These are phyloP conservation scores for Elanus axillaris DNA, from an alignment of 2,113 vertebrate genomes.

Conservation along the genomic window DNA sequence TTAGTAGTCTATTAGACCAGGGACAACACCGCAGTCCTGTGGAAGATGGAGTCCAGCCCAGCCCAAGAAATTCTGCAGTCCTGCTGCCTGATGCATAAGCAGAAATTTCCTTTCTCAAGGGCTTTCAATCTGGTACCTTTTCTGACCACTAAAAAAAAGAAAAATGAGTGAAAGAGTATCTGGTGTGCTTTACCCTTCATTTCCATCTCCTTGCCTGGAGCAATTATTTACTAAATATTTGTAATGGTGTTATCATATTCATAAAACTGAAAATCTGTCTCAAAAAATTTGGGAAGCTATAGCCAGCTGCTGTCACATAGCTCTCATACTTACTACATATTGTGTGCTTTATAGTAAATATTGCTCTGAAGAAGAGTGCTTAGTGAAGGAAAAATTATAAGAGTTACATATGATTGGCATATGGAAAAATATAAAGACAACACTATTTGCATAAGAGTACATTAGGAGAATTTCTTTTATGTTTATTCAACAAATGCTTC, in stretches of 20 bases:
- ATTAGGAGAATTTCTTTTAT: constrained; percentile 52
- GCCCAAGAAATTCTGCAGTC: not conserved
- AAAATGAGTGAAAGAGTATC: not conserved
- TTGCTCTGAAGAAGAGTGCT: not conserved
- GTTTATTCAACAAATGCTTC: constrained; percentile 71
- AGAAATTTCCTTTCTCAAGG: not conserved
- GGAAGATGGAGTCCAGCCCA: not conserved
- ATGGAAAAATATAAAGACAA: constrained; percentile 53
- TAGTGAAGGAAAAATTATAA: constrained; percentile 14
- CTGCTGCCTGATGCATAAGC: not conserved
- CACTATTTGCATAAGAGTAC: constrained; percentile 26
- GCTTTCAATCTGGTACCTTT: not conserved
- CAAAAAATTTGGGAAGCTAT: not conserved
- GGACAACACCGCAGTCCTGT: not conserved
- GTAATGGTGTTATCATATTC: not conserved
- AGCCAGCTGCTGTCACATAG: not conserved
- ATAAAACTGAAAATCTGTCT: not conserved
- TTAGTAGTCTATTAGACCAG: not conserved
- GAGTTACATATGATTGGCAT: constrained; percentile 23
- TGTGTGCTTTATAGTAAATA: not conserved
- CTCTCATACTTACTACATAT: not conserved
- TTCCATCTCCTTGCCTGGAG: not conserved
- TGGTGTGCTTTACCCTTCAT: not conserved
- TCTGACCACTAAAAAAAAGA: not conserved
- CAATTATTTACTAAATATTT: not conserved